Conservation (phyloP, 2,888 invertebrate species). For the Melikaiella ostensackeni region DNA sequence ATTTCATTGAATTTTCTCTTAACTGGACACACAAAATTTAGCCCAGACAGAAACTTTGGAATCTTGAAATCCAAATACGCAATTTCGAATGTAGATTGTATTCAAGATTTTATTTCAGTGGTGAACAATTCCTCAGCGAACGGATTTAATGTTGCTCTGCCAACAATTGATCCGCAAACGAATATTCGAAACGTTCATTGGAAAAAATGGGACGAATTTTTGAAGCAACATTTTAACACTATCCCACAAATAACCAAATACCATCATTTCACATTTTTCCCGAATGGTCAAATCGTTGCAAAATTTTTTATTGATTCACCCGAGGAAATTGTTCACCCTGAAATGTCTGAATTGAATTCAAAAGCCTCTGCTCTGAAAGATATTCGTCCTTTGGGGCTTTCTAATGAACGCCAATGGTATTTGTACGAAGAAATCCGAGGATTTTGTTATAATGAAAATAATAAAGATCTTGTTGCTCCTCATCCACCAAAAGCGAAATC, state of each 20-base stretch:
- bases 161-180: no score
- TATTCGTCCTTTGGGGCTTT: not conserved
- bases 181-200: no score
- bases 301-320: not conserved
- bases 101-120: not conserved
- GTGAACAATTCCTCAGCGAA: not conserved
- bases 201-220: no score
- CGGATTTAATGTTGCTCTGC: no score
- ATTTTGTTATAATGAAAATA: constrained; percentile 6
- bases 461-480: constrained; percentile 1
- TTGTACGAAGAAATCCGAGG: constrained; percentile 8
- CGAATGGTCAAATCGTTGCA: not conserved
- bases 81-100: no score
- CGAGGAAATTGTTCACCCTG: not conserved
- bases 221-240: not conserved
- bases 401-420: constrained; percentile 22
- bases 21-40: no score
- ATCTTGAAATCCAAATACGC: no score
- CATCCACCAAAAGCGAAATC: not conserved
- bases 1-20: no score
- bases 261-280: constrained; percentile 32
- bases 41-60: no score
- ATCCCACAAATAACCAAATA: constrained; percentile 12
- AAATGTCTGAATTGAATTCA: not conserved
- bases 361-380: not conserved